These are phyloP conservation scores for Gavialis gangeticus DNA, from an alignment of 2,113 vertebrate genomes.

Conservation along the genomic window DNA sequence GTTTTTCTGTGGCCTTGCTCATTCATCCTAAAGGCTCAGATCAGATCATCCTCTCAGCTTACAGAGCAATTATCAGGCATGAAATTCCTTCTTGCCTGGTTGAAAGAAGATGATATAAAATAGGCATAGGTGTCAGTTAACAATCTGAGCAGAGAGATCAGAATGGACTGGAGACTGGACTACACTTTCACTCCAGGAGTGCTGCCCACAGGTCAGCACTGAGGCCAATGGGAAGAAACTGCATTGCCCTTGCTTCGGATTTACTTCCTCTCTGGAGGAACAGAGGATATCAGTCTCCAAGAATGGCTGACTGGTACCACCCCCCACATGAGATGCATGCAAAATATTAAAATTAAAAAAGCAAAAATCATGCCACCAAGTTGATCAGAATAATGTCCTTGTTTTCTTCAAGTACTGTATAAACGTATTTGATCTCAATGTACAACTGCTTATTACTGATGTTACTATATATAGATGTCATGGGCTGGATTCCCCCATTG, in stretches of 20 bases:
- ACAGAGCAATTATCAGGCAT: conserved; percentile 33
- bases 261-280: background rate
- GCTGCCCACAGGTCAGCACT: background rate
- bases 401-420: background rate
- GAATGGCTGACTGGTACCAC: background rate
- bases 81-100: conserved; percentile 30
- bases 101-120: conserved; percentile 21
- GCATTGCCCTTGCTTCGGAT: background rate
- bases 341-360: background rate
- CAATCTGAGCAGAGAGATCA: background rate
- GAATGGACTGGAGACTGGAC: background rate
- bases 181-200: background rate
- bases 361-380: background rate
- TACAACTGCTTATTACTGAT: background rate
- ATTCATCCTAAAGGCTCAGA: conserved; percentile 1
- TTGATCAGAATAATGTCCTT: background rate
- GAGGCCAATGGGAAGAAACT: background rate
- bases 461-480: background rate
- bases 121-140: conserved; percentile 7
- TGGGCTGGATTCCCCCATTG: background rate
- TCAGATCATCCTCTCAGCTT: conserved; percentile 33
- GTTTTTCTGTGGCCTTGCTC: background rate
- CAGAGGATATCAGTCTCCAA: background rate
- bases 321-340: background rate
- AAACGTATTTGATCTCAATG: background rate